Percentiles rank a stretch among this genome's conserved stretches.
Evolutionary conservation across 2,888 invertebrate species (phyloP).

Genomic region (Oxyteleia sp.): DNA sequence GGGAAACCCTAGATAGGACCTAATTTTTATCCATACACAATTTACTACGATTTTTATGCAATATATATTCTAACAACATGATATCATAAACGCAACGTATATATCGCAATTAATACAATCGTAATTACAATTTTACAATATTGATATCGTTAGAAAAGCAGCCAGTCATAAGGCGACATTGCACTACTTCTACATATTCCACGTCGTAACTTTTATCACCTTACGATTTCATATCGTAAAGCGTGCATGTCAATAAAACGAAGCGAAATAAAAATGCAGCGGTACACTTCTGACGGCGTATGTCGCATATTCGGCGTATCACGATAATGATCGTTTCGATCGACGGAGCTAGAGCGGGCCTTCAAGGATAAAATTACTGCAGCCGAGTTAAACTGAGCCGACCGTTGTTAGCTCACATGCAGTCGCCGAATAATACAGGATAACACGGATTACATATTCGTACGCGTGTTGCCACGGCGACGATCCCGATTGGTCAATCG

Average conservation of each 20-base stretch:
- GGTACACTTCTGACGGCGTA: slow-evolving; percentile 6
- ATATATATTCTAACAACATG: no score
- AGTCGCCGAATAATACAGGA: slow-evolving; percentile 55
- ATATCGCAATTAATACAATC: no score
- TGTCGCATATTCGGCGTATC: slow-evolving; percentile 51
- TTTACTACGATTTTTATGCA: no score
- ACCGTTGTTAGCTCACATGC: slow-evolving; percentile 35
- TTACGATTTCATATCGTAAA: no score
- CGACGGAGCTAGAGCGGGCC: slow-evolving; percentile 48
- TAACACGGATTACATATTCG: slow-evolving; percentile 56
- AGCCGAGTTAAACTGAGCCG: slow-evolving; percentile 48
- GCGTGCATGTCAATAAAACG: not conserved
- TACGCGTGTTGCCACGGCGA: slow-evolving; percentile 57
- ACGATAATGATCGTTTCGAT: slow-evolving; percentile 64
- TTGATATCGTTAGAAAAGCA: no score
- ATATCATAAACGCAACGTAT: no score
- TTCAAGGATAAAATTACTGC: slow-evolving; percentile 71
- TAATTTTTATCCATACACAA: no score
- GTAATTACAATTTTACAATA: no score
- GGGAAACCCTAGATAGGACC: no score
- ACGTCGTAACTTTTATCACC: no score
- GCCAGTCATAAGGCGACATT: no score
- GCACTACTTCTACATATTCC: no score
- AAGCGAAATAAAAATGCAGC: not conserved
- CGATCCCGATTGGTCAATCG: slow-evolving; percentile 63